Evolutionary conservation across 2,113 vertebrate species (phyloP), one percentile per base, ranked within the genome.

Genomic region (Psittacula cyanocephala): DNA sequence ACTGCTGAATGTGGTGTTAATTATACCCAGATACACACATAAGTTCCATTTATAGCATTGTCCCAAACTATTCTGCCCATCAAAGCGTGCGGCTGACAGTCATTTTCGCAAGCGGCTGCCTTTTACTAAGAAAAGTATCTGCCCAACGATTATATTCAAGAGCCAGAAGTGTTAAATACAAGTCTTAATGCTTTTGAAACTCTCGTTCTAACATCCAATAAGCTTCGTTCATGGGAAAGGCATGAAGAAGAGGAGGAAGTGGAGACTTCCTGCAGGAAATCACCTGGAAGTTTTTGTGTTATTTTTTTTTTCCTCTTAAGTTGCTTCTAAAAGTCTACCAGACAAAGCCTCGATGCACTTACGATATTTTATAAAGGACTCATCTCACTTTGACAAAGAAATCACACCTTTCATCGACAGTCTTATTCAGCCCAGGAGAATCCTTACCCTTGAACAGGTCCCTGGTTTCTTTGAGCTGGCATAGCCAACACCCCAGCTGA

Each of bases 381-480:
- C 31, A 17, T 5, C 18, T 77, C 28, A 20, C 33, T 55, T 50
- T 57, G 49, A 55, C 57, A 39, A 28, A 35, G 20, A 88, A 64
- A 74, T 33, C 10, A 91, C 85, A 89, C 62, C 72, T 95, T 91
- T 89, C 25, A 81, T 83, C 15, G 15, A 63, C 44, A 65, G 55
- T 65, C 71, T 29, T 80, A 93, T 92, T 94, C 88, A 95, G 27
- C 28, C 50, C 76, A 96, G 31, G 67, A 96, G 95, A 72, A 82
- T 11, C 7, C 46, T 88, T 35, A 84, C 25, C 12, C 62, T 90
- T 84, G 89, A 70, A 64, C 17, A 89, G 33, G 87, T 7, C 11
- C 46, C 78, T 28, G 81, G 47, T 69, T 95, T 97, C 75, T 85
- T 64, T 23, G 63, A 19, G 18, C 46, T 55, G 53, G 52, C 75